A percentile compares a stretch with the other conserved stretches of the same genome.
Conservation (phyloP, 2,113 vertebrate species). For the Oostethus manadensis region DNA sequence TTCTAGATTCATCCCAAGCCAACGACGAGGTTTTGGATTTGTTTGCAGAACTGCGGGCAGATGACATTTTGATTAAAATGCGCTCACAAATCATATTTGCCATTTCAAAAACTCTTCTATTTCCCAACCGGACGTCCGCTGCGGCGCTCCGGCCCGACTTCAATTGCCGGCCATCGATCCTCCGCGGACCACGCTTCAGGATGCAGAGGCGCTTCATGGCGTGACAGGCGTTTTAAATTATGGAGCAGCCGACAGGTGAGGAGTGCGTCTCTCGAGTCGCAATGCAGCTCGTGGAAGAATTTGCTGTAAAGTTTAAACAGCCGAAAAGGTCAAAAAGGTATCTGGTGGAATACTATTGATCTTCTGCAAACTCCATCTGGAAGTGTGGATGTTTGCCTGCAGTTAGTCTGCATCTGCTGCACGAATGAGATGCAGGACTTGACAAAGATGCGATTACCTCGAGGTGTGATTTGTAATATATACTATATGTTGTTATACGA, state of each 20-base stretch:
- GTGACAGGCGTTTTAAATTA: slow-evolving; percentile 59
- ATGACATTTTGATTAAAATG: slow-evolving; percentile 60
- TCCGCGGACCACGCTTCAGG: slow-evolving; percentile 52
- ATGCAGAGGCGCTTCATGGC: slow-evolving; percentile 27
- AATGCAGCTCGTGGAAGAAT: slow-evolving; percentile 32
- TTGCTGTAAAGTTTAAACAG: slow-evolving; percentile 45
- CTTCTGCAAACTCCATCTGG: slow-evolving; percentile 50
- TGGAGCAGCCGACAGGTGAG: slow-evolving; percentile 43
- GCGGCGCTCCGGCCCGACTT: slow-evolving; percentile 49
- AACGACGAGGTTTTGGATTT: slow-evolving; percentile 6
- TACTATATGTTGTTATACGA: too few species aligned
- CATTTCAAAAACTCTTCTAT: slow-evolving; percentile 41
- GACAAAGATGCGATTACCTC: background rate
- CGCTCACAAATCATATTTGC: slow-evolving; percentile 50
- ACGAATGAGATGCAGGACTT: background rate
- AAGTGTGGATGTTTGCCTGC: slow-evolving; percentile 12
- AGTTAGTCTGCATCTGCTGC: background rate
- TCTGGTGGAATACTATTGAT: slow-evolving; percentile 27
- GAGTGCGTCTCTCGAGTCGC: slow-evolving; percentile 41
- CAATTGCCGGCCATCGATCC: slow-evolving; percentile 53
- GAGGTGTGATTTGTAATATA: too few species aligned
- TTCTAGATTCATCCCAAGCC: too few species aligned
- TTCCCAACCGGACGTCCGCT: slow-evolving; percentile 44
- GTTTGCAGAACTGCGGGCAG: slow-evolving; percentile 10
- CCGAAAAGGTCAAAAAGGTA: slow-evolving; percentile 50